A percentile compares a stretch with the other conserved stretches of the same genome.
These are phyloP conservation scores for Erpornis zantholeuca DNA, from an alignment of 2,113 vertebrate genomes.

Conservation along the genomic window DNA sequence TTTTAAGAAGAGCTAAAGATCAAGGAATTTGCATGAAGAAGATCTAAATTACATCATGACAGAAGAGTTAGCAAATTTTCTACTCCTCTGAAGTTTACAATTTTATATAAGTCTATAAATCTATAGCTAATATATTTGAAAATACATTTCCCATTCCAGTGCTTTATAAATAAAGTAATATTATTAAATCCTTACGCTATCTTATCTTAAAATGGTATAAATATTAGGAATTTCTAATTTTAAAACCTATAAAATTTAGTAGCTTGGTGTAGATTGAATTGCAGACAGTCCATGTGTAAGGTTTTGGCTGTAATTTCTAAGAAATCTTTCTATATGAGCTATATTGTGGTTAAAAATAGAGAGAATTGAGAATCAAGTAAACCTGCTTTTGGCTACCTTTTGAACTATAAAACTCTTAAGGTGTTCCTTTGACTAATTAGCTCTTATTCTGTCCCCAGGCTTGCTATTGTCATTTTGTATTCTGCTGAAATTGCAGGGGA, in stretches of 20 bases:
- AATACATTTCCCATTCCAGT: not conserved
- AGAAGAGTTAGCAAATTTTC: not conserved
- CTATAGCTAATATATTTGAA: not conserved
- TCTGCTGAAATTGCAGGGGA: not conserved
- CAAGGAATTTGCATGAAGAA: not conserved
- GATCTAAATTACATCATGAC: not conserved
- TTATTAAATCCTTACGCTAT: not conserved
- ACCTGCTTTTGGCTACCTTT: not conserved
- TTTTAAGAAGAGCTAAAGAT: not conserved
- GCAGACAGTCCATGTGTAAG: rapidly evolving
- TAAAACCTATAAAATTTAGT: not conserved
- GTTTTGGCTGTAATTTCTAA: not conserved
- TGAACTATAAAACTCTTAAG: not conserved
- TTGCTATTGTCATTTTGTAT: not conserved
- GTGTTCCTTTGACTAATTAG: not conserved
- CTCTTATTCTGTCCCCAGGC: not conserved
- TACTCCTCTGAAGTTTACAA: not conserved
- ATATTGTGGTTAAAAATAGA: not conserved
- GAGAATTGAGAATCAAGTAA: not conserved
- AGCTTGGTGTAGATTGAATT: not conserved
- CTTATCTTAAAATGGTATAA: not conserved
- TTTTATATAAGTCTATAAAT: not conserved
- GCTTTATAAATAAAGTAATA: not conserved
- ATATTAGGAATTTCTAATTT: not conserved
- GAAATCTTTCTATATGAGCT: not conserved